Percentiles rank a stretch among this genome's conserved stretches.
Evolutionary conservation across 2,888 invertebrate genomes (phyloP).

Genomic region (Euplexia lucipara): DNA sequence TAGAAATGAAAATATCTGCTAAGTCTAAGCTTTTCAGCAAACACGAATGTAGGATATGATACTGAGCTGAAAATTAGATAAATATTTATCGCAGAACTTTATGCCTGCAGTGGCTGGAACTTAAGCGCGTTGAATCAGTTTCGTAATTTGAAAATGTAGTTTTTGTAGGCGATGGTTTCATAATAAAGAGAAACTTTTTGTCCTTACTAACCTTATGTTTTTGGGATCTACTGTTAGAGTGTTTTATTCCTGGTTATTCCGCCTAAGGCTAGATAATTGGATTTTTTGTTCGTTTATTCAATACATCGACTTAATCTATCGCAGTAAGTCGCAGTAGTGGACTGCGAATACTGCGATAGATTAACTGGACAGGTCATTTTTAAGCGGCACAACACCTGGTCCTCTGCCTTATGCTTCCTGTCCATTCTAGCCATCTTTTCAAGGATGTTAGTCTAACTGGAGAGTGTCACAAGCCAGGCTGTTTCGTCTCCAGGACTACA

Average conservation of each 20-base stretch:
- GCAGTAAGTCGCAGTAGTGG: no score
- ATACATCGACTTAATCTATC: no score
- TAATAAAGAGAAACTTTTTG: neutral
- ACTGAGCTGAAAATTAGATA: neutral
- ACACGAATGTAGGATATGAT: conserved; percentile 2
- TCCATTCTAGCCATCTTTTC: no score
- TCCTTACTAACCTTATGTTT: neutral
- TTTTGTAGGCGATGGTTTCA: neutral
- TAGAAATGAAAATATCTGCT: neutral
- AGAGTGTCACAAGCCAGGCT: no score
- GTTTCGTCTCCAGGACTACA: no score
- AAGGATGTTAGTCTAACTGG: no score
- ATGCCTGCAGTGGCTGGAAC: neutral
- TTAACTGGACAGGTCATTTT: no score
- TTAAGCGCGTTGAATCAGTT: neutral
- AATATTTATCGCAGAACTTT: neutral
- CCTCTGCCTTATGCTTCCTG: no score
- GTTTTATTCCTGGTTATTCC: neutral
- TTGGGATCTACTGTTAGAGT: neutral
- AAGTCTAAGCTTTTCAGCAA: neutral
- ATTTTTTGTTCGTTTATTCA: neutral
- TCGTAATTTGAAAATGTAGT: neutral
- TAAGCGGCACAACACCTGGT: no score
- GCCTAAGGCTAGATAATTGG: neutral
- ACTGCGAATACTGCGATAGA: no score